phyloP scores from a whole-genome alignment of 1,140 invertebrate genomes.

The Eciton burchellii region DNA sequence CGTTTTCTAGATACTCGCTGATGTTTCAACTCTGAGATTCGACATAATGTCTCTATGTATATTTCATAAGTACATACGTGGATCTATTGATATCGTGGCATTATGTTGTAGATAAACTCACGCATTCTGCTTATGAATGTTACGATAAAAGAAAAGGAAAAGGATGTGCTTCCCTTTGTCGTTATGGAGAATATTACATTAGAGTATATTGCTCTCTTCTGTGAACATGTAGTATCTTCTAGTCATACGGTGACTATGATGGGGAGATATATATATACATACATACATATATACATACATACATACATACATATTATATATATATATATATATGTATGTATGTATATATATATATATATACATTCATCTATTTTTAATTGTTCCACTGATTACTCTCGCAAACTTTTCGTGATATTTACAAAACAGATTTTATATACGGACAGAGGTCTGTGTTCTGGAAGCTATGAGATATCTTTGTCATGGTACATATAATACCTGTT shows the following conservation, averaged over 20 bases:
- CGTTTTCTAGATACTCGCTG: conserved; percentile 40
- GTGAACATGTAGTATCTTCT: conserved; percentile 62
- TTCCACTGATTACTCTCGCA: conserved; percentile 4
- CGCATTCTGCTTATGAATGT: conserved; percentile 45
- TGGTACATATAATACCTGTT: conserved; percentile 70
- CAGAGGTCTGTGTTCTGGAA: background rate
- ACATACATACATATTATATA: no score
- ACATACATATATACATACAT: conserved; percentile 21
- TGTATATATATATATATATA: conserved; percentile 17
- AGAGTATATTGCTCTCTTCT: conserved; percentile 19
- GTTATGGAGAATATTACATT: conserved; percentile 23
- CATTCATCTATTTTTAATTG: background rate
- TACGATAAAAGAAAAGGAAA: conserved; percentile 11
- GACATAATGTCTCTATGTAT: background rate
- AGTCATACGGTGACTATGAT: conserved; percentile 65
- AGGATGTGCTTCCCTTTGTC: conserved; percentile 31
- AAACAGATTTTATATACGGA: background rate
- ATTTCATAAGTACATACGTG: conserved; percentile 20
- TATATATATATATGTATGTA: conserved; percentile 29
- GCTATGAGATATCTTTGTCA: conserved; percentile 47
- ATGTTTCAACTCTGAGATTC: conserved; percentile 21
- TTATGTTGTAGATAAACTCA: conserved; percentile 40
- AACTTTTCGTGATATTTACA: background rate
- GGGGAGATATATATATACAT: conserved; percentile 28
- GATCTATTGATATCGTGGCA: conserved; percentile 38